A percentile compares a stretch with the other conserved stretches of the same genome.
Evolutionary conservation across 2,113 vertebrate genomes (phyloP).

Genomic region (Strix aluco): DNA sequence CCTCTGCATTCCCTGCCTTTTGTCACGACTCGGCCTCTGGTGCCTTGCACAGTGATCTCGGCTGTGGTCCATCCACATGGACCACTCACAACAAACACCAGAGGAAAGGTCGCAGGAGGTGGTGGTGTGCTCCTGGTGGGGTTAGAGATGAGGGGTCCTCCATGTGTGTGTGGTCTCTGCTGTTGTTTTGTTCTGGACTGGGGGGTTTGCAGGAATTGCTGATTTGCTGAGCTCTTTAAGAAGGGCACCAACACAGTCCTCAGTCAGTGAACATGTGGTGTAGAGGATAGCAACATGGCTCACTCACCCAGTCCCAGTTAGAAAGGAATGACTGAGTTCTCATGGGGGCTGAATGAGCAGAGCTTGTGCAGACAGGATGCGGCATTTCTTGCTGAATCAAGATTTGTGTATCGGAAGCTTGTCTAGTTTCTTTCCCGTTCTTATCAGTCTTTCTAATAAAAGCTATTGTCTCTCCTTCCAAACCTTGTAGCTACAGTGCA

Average conservation of each 20-base stretch:
- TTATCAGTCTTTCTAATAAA: background rate
- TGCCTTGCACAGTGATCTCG: background rate
- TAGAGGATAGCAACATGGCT: background rate
- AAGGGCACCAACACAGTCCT: background rate
- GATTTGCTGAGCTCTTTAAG: background rate
- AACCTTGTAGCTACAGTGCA: background rate
- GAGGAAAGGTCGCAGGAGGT: background rate
- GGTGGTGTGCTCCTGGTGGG: background rate
- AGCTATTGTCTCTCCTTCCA: background rate
- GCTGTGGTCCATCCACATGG: background rate
- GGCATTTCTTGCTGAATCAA: background rate
- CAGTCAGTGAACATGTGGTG: rapidly evolving
- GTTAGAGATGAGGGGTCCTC: background rate
- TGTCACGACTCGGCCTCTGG: background rate
- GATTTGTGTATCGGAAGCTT: background rate
- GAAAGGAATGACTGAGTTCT: background rate
- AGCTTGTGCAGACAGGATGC: background rate
- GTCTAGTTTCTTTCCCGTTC: background rate
- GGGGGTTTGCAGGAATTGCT: background rate
- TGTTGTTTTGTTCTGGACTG: background rate
- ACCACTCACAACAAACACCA: background rate
- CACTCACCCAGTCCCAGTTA: rapidly evolving
- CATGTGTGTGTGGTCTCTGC: background rate
- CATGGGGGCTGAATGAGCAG: background rate
- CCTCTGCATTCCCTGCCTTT: background rate